Conservation (phyloP, 2,888 invertebrate species). For the Anagyrus pseudococci region DNA sequence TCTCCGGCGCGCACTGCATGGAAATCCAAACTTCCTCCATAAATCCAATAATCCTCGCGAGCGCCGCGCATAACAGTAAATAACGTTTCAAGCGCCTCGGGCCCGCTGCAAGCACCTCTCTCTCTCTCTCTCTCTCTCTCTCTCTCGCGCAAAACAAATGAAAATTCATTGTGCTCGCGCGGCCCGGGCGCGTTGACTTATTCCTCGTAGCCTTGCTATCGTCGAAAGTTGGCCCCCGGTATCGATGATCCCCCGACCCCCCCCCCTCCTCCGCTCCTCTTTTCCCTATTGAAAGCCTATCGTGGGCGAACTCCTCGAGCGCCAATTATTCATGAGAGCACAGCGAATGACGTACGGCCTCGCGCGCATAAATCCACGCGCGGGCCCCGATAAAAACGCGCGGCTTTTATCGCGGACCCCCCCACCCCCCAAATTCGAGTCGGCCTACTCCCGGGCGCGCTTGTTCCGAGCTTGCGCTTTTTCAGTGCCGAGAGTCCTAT, state of each 20-base stretch:
- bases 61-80: not conserved
- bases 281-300: no score
- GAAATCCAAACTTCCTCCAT: no score
- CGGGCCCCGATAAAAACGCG: no score
- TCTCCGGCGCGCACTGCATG: no score
- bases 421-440: no score
- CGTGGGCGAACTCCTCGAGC: not conserved
- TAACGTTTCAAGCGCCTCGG: not conserved
- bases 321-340: slow-evolving; percentile 26
- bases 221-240: no score
- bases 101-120: no score
- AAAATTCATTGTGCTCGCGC: not conserved
- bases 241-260: not conserved
- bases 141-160: not conserved
- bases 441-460: no score
- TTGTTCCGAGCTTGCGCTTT: no score
- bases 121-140: no score
- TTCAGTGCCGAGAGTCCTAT: no score
- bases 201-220: not conserved
- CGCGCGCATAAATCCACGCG: slow-evolving; percentile 13
- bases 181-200: not conserved
- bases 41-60: not conserved
- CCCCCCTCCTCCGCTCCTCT: no score
- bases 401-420: not conserved
- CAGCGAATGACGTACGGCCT: slow-evolving; percentile 3